Evolutionary conservation across 2,113 vertebrate species (phyloP).

Genomic region (Malurus elegans): DNA sequence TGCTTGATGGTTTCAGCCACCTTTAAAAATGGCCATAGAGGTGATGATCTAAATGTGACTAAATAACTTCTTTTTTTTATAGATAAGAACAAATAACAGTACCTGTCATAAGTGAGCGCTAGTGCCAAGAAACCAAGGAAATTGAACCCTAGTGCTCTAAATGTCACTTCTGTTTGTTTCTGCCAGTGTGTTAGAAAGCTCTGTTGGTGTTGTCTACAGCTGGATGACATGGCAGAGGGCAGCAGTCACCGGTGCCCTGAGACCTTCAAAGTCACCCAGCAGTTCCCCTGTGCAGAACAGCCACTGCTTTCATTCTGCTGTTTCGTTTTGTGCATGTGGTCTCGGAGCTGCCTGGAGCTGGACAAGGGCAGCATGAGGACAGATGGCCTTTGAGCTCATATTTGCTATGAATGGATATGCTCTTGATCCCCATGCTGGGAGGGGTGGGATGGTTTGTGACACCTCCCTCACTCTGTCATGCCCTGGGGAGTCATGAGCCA

Average conservation of each 20-base stretch:
- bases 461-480: not conserved
- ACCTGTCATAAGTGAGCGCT: not conserved
- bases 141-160: not conserved
- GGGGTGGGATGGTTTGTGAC: not conserved
- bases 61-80: not conserved
- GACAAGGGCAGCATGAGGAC: accelerated
- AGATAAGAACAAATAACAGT: not conserved
- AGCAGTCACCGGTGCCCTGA: not conserved
- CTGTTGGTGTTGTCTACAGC: not conserved
- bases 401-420: not conserved
- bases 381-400: not conserved
- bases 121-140: not conserved
- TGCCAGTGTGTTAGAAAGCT: not conserved
- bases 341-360: not conserved
- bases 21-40: not conserved
- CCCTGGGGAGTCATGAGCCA: accelerated
- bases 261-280: accelerated
- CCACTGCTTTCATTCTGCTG: accelerated
- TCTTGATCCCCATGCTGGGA: not conserved
- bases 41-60: not conserved
- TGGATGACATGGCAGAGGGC: not conserved
- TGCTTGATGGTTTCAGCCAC: not conserved
- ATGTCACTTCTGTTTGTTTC: not conserved
- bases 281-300: not conserved
- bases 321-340: accelerated